A percentile compares a stretch with the other conserved stretches of the same genome.
Evolutionary conservation across 2,113 vertebrate species (phyloP).

Genomic region (Gambusia affinis): DNA sequence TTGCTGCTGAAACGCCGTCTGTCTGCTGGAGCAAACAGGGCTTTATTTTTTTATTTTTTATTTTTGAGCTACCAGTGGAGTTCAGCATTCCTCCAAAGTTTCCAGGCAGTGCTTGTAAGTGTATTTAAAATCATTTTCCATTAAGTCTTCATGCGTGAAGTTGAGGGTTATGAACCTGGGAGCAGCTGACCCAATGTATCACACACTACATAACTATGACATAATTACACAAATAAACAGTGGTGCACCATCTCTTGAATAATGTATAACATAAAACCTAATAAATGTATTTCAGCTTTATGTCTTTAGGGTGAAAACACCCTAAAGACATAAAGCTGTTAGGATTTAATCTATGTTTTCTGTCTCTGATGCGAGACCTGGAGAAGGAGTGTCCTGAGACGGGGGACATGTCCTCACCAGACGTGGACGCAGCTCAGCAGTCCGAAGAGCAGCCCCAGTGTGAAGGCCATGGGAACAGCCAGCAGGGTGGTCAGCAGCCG

Average conservation of each 20-base stretch:
- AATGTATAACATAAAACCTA: too few species aligned
- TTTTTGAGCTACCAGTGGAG: slow-evolving; percentile 25
- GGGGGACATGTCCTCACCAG: slow-evolving; percentile 83
- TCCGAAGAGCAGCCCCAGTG: slow-evolving; percentile 86
- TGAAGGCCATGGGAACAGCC: slow-evolving; percentile 89
- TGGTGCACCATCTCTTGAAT: not conserved
- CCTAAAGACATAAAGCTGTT: too few species aligned
- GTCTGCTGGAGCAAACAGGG: slow-evolving; percentile 30
- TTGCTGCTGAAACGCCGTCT: slow-evolving; percentile 24
- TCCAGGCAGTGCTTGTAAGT: slow-evolving; percentile 37
- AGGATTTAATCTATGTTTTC: not conserved
- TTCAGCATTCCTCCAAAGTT: slow-evolving; percentile 47
- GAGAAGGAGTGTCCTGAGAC: not conserved
- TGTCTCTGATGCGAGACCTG: not conserved
- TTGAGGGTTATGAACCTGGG: slow-evolving; percentile 7
- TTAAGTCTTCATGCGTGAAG: slow-evolving; percentile 20
- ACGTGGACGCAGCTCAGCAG: slow-evolving; percentile 92
- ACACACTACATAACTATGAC: not conserved
- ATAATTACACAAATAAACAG: slow-evolving; percentile 28
- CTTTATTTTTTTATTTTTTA: slow-evolving; percentile 8
- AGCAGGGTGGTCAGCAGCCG: slow-evolving; percentile 87
- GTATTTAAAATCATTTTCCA: slow-evolving; percentile 32
- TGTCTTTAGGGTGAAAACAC: not conserved
- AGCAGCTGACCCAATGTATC: slow-evolving; percentile 30
- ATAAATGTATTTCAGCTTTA: not conserved